A percentile compares a stretch with the other conserved stretches of the same genome.
These are phyloP conservation scores for Metacarcinus magister DNA, from an alignment of 2,888 invertebrate genomes.

Conservation along the genomic window DNA sequence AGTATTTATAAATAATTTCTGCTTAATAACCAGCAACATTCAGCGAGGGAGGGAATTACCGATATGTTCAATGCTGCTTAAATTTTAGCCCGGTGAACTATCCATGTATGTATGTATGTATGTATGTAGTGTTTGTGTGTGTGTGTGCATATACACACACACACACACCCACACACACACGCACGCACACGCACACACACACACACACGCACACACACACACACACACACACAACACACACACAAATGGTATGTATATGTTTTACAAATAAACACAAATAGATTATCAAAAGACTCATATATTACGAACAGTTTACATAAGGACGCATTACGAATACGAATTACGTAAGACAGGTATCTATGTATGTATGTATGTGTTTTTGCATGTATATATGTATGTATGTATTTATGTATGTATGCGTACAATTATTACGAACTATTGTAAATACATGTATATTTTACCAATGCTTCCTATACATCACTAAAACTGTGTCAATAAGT, in stretches of 20 bases:
- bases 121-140: not conserved
- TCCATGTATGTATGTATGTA: not conserved
- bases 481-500: not conserved
- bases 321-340: not conserved
- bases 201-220: not conserved
- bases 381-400: not conserved
- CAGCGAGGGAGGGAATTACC: not conserved
- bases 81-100: conserved; percentile 26
- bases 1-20: conserved; percentile 45
- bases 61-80: conserved; percentile 30
- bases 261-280: not conserved
- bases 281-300: not conserved
- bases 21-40: conserved; percentile 14
- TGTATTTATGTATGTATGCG: not conserved
- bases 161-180: too few relatives aligned
- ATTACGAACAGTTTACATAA: not conserved
- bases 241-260: too few relatives aligned
- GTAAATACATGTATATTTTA: not conserved
- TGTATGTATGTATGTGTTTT: not conserved
- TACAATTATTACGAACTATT: not conserved
- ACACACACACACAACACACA: not conserved
- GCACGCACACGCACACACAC: not conserved
- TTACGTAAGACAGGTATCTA: not conserved
- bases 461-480: not conserved
- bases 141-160: not conserved